Evolutionary conservation across 2,888 invertebrate species (phyloP).

Genomic region (Eupithecia tripunctaria): DNA sequence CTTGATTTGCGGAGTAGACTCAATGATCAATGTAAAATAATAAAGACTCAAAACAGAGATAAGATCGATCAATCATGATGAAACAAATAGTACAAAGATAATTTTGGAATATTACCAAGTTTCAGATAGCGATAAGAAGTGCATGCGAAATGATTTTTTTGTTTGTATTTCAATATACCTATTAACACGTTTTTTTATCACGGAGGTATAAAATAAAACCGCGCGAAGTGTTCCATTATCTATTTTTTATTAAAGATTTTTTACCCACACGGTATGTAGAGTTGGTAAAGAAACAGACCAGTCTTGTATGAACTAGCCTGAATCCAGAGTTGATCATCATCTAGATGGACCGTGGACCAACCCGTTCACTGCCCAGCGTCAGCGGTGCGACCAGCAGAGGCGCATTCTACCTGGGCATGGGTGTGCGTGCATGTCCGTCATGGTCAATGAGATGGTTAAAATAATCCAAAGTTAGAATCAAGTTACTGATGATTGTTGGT

Average conservation of each 20-base stretch:
- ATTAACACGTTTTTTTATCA: not conserved
- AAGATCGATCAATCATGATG: slow-evolving; percentile 15
- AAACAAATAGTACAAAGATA: slow-evolving; percentile 8
- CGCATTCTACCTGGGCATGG: too few species aligned
- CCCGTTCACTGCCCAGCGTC: too few species aligned
- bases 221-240: too few species aligned
- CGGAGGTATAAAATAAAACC: not conserved
- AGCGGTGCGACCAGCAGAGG: too few species aligned
- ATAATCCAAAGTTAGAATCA: not conserved
- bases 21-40: slow-evolving; percentile 9
- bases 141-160: not conserved
- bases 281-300: not conserved
- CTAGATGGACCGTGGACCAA: too few species aligned
- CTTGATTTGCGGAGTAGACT: not conserved
- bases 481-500: too few species aligned
- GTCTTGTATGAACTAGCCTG: not conserved
- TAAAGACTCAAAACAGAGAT: slow-evolving; percentile 1
- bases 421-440: too few species aligned
- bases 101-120: slow-evolving; percentile 10
- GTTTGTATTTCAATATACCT: not conserved
- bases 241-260: too few species aligned
- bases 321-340: too few species aligned
- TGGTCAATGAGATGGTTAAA: not conserved
- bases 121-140: slow-evolving; percentile 1
- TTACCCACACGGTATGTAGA: not conserved